phyloP scores from a whole-genome alignment of 2,888 invertebrate genomes.

The Megalurothrips usitatus region DNA sequence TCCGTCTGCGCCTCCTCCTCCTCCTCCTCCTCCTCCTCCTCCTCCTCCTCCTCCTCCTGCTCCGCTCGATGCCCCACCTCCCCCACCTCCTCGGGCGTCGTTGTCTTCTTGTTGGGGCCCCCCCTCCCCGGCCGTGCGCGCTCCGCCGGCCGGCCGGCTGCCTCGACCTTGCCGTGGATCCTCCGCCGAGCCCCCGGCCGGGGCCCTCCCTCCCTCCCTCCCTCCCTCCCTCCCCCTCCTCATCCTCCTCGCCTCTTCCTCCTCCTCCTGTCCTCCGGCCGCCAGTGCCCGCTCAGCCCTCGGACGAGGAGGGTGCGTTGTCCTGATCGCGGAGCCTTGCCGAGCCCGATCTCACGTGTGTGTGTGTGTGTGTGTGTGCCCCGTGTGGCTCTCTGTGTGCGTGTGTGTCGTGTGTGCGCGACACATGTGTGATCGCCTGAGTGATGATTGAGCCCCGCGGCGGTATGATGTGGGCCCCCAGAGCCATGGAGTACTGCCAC shows the following conservation, averaged over 20 bases:
- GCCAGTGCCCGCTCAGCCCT: slow-evolving; percentile 56
- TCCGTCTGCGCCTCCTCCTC: not conserved
- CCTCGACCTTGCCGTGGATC: slow-evolving; percentile 39
- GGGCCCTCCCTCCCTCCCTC: slow-evolving; percentile 53
- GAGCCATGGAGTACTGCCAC: slow-evolving; percentile 12
- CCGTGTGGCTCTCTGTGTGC: not conserved
- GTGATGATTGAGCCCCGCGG: not conserved
- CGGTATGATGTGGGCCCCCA: not conserved
- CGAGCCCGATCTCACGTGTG: not conserved
- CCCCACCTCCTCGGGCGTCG: slow-evolving; percentile 2
- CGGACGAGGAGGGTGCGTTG: not conserved
- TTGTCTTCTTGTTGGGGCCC: slow-evolving; percentile 14
- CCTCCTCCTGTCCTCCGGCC: slow-evolving; percentile 71
- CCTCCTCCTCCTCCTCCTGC: slow-evolving; percentile 5
- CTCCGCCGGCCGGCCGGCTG: slow-evolving; percentile 40
- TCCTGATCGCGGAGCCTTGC: not conserved
- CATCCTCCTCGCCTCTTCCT: slow-evolving; percentile 65
- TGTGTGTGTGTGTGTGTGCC: slow-evolving; percentile 7
- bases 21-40: slow-evolving; percentile 29
- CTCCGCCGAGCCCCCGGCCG: slow-evolving; percentile 57
- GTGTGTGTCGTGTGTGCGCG: not conserved
- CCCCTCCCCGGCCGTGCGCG: slow-evolving; percentile 33
- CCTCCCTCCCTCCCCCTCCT: slow-evolving; percentile 59
- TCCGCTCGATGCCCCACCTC: slow-evolving; percentile 28
- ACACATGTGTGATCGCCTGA: not conserved